Evolutionary conservation across 2,797 vertebrate species (phyloP).

Genomic region (Danio aesculapii): DNA sequence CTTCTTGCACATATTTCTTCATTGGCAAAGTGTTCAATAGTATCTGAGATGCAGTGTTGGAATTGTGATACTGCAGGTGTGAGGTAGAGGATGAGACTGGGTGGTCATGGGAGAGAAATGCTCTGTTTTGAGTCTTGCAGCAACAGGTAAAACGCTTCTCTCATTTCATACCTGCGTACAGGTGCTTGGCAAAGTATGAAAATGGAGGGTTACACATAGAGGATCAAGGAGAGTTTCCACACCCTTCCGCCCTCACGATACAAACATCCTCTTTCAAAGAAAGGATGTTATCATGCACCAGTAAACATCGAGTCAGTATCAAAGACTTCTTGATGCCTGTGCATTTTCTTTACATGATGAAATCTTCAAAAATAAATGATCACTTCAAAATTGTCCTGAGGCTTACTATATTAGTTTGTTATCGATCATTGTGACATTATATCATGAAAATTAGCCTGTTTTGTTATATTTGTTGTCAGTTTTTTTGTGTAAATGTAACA

Average conservation of each 20-base stretch:
- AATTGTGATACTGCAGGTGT: background rate
- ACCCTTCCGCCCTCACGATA: constrained; percentile 22
- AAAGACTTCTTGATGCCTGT: background rate
- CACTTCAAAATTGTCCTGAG: background rate
- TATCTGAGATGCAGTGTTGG: background rate
- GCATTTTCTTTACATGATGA: background rate
- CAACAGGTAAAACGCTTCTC: constrained; percentile 52
- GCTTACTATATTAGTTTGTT: constrained; percentile 65
- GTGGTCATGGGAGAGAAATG: constrained; percentile 49
- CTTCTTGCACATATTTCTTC: background rate
- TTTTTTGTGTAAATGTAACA: no score
- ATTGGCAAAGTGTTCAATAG: background rate
- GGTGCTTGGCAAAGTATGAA: constrained; percentile 76
- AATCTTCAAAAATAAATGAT: background rate
- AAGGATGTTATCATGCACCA: constrained; percentile 32
- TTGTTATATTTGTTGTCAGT: no score
- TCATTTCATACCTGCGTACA: constrained; percentile 79
- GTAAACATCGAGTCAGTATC: constrained; percentile 9
- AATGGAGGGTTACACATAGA: constrained; percentile 62
- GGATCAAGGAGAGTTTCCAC: constrained; percentile 74
- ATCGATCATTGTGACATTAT: constrained; percentile 67
- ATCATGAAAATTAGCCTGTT: background rate
- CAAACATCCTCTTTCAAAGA: constrained; percentile 19
- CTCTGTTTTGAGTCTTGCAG: constrained; percentile 55
- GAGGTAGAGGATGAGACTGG: background rate